Percentiles rank a stretch among this genome's conserved stretches.
These are phyloP conservation scores for Drosophila longiperda DNA, from an alignment of 2,888 invertebrate genomes.

Conservation along the genomic window DNA sequence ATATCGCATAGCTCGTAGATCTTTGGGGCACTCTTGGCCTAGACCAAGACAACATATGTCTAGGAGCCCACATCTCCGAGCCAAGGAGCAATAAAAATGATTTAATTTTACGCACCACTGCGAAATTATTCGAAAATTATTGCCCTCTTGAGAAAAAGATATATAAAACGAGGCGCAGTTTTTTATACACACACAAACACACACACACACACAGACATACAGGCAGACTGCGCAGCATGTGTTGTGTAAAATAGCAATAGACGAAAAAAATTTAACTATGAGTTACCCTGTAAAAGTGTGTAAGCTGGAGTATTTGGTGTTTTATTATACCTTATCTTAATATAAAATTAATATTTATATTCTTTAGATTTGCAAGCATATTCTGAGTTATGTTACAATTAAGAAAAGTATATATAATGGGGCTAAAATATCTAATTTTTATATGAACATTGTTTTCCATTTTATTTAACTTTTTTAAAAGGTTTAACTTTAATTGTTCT, in stretches of 20 bases:
- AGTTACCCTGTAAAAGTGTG: constrained; percentile 7
- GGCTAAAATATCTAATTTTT: background rate
- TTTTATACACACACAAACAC: constrained; percentile 15
- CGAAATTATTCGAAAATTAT: constrained; percentile 47
- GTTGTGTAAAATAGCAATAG: constrained; percentile 7
- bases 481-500: background rate
- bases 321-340: too few relatives aligned
- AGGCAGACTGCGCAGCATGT: background rate
- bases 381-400: background rate
- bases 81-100: constrained; percentile 71
- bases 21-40: background rate
- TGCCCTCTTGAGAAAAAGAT: constrained; percentile 24
- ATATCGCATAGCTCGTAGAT: constrained; percentile 9
- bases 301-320: background rate
- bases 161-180: constrained; percentile 20
- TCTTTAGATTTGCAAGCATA: background rate
- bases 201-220: constrained; percentile 4
- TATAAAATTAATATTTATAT: background rate
- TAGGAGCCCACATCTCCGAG: constrained; percentile 1
- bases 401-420: background rate
- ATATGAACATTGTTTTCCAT: background rate
- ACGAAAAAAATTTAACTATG: background rate
- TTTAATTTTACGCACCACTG: constrained; percentile 75
- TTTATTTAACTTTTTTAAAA: too few relatives aligned
- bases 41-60: constrained; percentile 16